phyloP scores from a whole-genome alignment of 2,113 vertebrate genomes.

The Scolopax mira region DNA sequence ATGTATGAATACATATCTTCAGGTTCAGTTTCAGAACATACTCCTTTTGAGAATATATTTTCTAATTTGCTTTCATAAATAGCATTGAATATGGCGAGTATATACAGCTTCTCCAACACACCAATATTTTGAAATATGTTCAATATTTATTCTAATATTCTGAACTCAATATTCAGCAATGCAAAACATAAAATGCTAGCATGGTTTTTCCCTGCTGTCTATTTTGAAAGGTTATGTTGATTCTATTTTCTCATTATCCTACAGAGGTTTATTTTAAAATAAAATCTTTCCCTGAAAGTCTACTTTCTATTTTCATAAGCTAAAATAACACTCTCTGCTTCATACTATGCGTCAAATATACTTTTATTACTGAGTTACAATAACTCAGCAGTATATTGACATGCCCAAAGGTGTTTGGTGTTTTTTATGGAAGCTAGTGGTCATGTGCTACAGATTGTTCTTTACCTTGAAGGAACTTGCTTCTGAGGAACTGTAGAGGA shows the following conservation, averaged over 20 bases:
- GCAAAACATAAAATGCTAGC: background rate
- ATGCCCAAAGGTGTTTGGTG: background rate
- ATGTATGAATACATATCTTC: background rate
- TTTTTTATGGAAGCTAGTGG: background rate
- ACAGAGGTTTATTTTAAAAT: background rate
- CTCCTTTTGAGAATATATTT: background rate
- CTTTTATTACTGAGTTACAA: background rate
- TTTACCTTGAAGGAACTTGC: background rate
- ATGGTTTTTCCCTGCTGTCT: background rate
- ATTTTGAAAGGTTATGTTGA: background rate
- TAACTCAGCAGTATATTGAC: background rate
- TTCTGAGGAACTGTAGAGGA: background rate
- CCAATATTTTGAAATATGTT: background rate
- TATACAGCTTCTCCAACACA: background rate
- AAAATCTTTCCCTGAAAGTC: background rate
- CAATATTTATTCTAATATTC: background rate
- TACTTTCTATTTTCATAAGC: background rate
- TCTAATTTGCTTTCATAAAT: background rate
- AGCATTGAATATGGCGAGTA: background rate
- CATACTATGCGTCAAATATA: background rate
- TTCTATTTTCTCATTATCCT: background rate
- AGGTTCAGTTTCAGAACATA: background rate
- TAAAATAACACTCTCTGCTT: background rate
- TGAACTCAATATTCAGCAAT: background rate
- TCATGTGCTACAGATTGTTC: accelerated